Evolutionary conservation across 2,113 vertebrate genomes (phyloP), one percentile per base, ranked within the genome.

Genomic region (Astur gentilis): DNA sequence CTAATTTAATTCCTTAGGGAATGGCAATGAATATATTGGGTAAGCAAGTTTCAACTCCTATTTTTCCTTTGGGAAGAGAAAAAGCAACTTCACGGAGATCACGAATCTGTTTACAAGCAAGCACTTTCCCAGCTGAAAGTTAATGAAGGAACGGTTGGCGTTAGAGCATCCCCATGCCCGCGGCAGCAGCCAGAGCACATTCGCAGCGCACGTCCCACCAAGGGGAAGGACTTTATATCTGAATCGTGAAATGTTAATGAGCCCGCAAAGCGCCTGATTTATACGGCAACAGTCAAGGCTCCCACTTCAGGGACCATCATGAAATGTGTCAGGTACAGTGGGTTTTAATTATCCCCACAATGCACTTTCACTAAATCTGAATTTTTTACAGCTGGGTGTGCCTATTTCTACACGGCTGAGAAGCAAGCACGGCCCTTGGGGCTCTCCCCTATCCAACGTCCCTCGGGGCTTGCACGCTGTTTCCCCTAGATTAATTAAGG

Each of bases 401-500:
- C 70, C 50, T 5, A 19, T 4, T 47, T 36, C 50, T 6, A 8
- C 13, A 4, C 0, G 11, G 42, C 76, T 47, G 45, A 78, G 10
- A 17, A n/a, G 79, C 32, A 10, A 62, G 40, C 64, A 9, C 4
- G 2, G 81, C 90, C 87, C 91, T 2, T 12, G 38, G 87, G 88
- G 79, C 50, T 76, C 78, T 88, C 55, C 67, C 50, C 20, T 5
- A 16, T 8, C 83, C 42, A 1, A 14, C 2, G 0, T 7, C 90
- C 49, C 82, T 0, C 2, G 40, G 71, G 80, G 58, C 55, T 52
- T 14, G 52, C 0, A 3, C 5, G 40, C 42, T 23, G 6, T 23
- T 92, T 69, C 49, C 62, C 82, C 23, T 6, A 16, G 58, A 89
- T 93, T 96, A 93, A 96, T 95, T 92, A 91, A 70, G 67, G 72